Evolutionary conservation across 2,113 vertebrate genomes (phyloP), one percentile per base, ranked within the genome.

Genomic region (Haemorhous mexicanus): DNA sequence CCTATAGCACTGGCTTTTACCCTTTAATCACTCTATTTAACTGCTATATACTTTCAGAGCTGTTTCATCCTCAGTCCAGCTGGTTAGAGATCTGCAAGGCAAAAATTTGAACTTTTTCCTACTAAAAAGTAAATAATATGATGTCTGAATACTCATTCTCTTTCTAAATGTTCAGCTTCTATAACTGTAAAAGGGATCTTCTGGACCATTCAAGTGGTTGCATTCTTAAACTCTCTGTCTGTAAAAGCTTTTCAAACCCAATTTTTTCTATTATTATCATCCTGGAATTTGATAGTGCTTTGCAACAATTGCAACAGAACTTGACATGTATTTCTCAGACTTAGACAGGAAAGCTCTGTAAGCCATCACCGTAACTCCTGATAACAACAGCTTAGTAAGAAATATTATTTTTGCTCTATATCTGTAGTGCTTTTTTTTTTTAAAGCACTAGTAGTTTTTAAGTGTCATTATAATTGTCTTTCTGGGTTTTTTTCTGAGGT

Each of bases 131-230:
- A 81, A 33, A 61, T 46, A 83, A 70, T 28, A 63, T 10, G 6
- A 33, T 62, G 30, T 70, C 68, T 95, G 84, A 92, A 85, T 11
- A 50, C 55, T 74, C 55, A 27, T 4, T 50, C 15, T 89, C 18
- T 90, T 90, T 55, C 72, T 95, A 84, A 59, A 94, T 83, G 52
- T 61, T 93, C 63, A 88, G 77, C 68, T 88, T 86, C 67, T 41
- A 66, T 10, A 17, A 17, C 74, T 87, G 69, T 49, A 32, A 75
- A 53, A 88, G 37, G 8, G 55, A n/a, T 70, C 69, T 95, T 67
- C 75, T 68, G 46, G 86, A 75, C 37, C 68, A n/a, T 28, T 39
- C 5, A 73, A 28, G 23, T 14, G 7, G 37, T 22, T 78, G 3
- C 6, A 16, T 24, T 87, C 61, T 73, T 94, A 78, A 92, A 76